Percentiles rank a stretch among this genome's conserved stretches.
Conservation (phyloP, 2,113 vertebrate species). For the Natator depressus region DNA sequence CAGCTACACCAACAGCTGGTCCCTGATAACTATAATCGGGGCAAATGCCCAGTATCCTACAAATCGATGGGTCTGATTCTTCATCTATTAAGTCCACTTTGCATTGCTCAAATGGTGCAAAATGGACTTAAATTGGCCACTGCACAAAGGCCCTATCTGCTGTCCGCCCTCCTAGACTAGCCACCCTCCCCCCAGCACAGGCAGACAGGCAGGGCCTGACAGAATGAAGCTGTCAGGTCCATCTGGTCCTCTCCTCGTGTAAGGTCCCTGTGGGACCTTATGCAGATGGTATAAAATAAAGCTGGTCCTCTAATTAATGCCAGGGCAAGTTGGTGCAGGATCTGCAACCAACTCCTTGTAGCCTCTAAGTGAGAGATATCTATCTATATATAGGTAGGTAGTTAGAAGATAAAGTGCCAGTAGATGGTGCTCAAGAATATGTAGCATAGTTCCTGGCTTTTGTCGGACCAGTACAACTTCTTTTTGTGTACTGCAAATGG, state of each 20-base stretch:
- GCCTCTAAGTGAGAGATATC: neutral
- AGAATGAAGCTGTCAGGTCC: too few relatives aligned
- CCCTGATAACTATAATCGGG: neutral
- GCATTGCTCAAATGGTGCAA: neutral
- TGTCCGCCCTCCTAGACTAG: neutral
- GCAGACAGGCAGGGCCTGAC: neutral
- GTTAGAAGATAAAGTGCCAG: slow-evolving; percentile 62
- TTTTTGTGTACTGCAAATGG: neutral
- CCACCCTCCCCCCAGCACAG: accelerated
- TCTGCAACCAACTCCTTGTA: neutral
- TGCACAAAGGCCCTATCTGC: neutral
- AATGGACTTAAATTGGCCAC: neutral
- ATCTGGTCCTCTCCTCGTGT: accelerated
- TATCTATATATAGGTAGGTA: neutral
- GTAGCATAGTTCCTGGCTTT: slow-evolving; percentile 32
- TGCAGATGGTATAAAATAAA: neutral
- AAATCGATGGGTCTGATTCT: neutral
- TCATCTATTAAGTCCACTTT: neutral
- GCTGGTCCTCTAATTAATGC: neutral
- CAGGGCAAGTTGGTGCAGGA: neutral
- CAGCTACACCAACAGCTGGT: neutral
- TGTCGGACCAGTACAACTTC: slow-evolving; percentile 17
- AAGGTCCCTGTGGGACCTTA: accelerated
- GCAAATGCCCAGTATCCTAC: neutral
- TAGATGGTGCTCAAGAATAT: slow-evolving; percentile 72